Evolutionary conservation across 30 jellyfish, hydroid and myxozoan species (phyloP).

Genomic region (Mastigias papua): DNA sequence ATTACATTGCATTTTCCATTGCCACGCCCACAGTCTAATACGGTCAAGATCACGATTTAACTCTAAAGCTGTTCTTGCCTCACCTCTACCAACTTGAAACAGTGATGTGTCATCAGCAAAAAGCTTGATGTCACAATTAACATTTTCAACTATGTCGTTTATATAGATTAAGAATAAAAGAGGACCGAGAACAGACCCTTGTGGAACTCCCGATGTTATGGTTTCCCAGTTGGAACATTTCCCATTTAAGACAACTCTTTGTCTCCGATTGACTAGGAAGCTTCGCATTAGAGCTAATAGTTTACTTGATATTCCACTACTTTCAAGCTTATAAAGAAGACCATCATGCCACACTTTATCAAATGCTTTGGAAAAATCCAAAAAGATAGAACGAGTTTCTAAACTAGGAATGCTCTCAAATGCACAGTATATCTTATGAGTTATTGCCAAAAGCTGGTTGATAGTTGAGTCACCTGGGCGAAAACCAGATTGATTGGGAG

Average conservation of each 20-base stretch:
- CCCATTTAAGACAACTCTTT: constrained; percentile 4
- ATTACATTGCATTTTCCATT: no score
- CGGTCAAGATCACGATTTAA: no score
- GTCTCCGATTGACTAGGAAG: background rate
- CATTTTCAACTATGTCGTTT: constrained; percentile 3
- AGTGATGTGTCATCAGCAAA: no score
- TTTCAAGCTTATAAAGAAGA: constrained; percentile 6
- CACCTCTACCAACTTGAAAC: no score
- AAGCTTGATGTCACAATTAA: background rate
- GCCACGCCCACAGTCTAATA: no score
- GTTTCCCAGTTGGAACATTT: background rate
- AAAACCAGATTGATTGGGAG: constrained; percentile 12
- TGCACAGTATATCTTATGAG: constrained; percentile 15
- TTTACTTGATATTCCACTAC: constrained; percentile 7
- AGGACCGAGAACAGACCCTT: constrained; percentile 19
- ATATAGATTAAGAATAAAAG: background rate
- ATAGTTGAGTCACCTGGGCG: constrained; percentile 5
- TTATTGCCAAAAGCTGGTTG: background rate
- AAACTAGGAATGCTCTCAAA: constrained; percentile 4
- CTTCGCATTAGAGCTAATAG: background rate
- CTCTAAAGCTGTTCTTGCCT: no score
- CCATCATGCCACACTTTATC: background rate
- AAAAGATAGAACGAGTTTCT: constrained; percentile 24
- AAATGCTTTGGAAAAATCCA: constrained; percentile 18
- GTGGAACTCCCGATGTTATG: background rate